Evolutionary conservation across 2,113 vertebrate genomes (phyloP).

Genomic region (Ctenodactylus gundi): DNA sequence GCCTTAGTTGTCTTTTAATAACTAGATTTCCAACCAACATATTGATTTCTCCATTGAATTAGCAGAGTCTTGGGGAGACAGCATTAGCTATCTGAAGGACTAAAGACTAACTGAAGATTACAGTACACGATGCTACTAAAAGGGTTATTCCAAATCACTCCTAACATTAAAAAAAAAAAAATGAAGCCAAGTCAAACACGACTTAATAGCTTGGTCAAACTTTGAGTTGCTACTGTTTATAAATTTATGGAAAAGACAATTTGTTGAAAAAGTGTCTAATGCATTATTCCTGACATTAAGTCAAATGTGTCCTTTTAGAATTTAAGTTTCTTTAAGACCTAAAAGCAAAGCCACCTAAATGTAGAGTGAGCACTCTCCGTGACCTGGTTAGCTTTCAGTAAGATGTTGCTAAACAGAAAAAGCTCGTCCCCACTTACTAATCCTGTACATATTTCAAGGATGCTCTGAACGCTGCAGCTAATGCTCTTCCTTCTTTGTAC

Average conservation of each 20-base stretch:
- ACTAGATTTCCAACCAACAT: background rate
- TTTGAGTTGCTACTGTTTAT: background rate
- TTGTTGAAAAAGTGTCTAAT: background rate
- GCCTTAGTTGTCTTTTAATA: background rate
- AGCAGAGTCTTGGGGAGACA: background rate
- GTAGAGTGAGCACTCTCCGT: background rate
- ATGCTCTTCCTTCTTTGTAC: background rate
- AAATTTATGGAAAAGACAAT: background rate
- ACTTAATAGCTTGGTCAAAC: background rate
- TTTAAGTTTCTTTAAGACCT: background rate
- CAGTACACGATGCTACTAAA: background rate
- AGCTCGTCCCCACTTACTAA: background rate
- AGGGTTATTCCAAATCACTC: background rate
- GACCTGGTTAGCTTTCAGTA: background rate
- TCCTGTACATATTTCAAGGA: background rate
- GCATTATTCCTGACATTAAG: background rate
- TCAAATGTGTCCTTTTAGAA: background rate
- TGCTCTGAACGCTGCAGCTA: background rate
- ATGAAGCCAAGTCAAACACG: background rate
- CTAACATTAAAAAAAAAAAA: background rate
- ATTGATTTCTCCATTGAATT: background rate
- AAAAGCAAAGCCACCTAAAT: background rate
- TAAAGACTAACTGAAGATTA: background rate
- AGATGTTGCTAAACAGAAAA: background rate
- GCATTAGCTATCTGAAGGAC: background rate